A percentile compares a stretch with the other conserved stretches of the same genome.
Evolutionary conservation across 2,888 invertebrate species (phyloP).

Genomic region (Danaus chrysippus): DNA sequence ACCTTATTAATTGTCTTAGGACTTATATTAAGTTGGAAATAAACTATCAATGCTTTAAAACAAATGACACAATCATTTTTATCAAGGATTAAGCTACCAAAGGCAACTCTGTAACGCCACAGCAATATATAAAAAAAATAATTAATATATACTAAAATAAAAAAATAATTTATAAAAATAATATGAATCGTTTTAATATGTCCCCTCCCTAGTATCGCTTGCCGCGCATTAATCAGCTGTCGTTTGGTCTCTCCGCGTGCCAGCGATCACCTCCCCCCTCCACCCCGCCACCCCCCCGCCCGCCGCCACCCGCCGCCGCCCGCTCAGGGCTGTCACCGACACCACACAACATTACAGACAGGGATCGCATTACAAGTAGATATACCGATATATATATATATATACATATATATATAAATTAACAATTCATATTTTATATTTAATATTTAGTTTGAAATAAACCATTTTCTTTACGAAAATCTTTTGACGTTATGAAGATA

Average conservation of each 20-base stretch:
- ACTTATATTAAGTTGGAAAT: too few species aligned
- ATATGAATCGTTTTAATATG: slow-evolving; percentile 7
- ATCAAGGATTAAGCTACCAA: too few species aligned
- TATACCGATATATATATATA: too few species aligned
- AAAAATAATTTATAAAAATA: neutral
- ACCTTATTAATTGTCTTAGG: too few species aligned
- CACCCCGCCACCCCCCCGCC: slow-evolving; percentile 9
- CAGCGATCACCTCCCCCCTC: slow-evolving; percentile 31
- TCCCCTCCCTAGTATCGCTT: slow-evolving; percentile 30
- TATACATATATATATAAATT: too few species aligned
- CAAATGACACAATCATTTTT: too few species aligned
- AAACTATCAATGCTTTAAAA: too few species aligned
- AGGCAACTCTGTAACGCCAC: too few species aligned
- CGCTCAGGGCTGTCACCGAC: slow-evolving; percentile 26
- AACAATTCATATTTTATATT: too few species aligned
- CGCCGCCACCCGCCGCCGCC: slow-evolving; percentile 5
- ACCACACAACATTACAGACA: slow-evolving; percentile 1
- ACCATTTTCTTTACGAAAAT: too few species aligned
- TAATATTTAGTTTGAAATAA: too few species aligned
- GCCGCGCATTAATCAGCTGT: slow-evolving; percentile 42
- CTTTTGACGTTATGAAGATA: too few species aligned
- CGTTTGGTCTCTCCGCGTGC: slow-evolving; percentile 40
- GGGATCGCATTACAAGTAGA: neutral
- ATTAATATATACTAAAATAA: neutral
- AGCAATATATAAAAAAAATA: neutral